Evolutionary conservation across 2,113 vertebrate species (phyloP).

Genomic region (Engystomops pustulosus): DNA sequence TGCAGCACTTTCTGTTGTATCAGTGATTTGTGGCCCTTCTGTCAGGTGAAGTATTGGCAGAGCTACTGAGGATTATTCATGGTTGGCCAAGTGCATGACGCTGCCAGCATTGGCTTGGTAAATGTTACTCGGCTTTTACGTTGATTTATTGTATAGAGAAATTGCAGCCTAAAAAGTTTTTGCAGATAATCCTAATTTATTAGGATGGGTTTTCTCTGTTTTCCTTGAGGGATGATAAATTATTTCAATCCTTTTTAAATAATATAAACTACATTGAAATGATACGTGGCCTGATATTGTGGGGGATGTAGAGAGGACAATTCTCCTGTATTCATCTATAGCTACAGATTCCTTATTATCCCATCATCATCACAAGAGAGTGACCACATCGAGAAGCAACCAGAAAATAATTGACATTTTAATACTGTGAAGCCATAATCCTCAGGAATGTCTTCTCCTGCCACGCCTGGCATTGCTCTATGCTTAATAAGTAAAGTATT

Average conservation of each 20-base stretch:
- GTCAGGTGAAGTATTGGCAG: conserved; percentile 13
- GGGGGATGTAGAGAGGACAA: no score
- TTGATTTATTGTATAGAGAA: conserved; percentile 20
- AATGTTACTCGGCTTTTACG: conserved; percentile 22
- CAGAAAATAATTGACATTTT: no score
- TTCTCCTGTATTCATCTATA: no score
- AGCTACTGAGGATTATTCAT: conserved; percentile 10
- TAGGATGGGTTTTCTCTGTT: not conserved
- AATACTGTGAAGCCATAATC: no score
- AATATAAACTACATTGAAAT: not conserved
- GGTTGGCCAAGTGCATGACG: not conserved
- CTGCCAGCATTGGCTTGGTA: conserved; percentile 19
- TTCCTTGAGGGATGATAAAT: not conserved
- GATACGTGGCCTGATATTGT: no score
- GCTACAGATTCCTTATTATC: no score
- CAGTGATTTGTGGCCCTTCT: conserved; percentile 15
- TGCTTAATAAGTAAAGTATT: no score
- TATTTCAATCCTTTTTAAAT: not conserved
- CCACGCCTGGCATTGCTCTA: no score
- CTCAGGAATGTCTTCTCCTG: no score
- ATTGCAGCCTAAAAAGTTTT: not conserved
- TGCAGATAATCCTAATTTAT: not conserved
- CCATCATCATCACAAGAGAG: no score
- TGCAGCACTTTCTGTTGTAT: not conserved
- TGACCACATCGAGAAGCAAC: no score